Conservation (phyloP, 2,888 invertebrate genomes). For the Sylvicola fuscatus region DNA sequence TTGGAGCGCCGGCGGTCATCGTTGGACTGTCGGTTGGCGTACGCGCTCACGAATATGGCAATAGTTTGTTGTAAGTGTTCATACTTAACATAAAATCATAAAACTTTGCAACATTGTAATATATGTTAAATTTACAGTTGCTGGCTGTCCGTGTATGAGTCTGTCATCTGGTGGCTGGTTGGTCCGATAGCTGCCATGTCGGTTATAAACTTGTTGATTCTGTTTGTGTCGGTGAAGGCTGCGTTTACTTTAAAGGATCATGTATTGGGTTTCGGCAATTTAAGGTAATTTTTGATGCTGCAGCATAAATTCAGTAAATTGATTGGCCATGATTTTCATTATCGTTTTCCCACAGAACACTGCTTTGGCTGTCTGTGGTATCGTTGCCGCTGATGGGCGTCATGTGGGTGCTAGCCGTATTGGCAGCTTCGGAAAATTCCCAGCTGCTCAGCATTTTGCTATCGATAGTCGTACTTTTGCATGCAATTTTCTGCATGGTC, state of each 20-base stretch:
- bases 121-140: conserved; percentile 38
- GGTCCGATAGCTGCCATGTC: conserved; percentile 72
- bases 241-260: conserved; percentile 82
- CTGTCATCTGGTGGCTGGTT: conserved; percentile 88
- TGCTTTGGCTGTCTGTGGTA: conserved; percentile 72
- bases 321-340: background rate
- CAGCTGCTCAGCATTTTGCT: conserved; percentile 55
- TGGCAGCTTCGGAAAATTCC: conserved; percentile 53
- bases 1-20: conserved; percentile 77
- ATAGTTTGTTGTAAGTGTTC: conserved; percentile 68
- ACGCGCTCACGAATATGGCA: conserved; percentile 86
- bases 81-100: background rate
- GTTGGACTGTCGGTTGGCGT: conserved; percentile 84
- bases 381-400: conserved; percentile 66
- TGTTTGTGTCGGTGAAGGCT: conserved; percentile 71
- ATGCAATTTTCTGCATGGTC: conserved; percentile 64
- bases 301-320: background rate
- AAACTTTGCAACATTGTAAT: background rate
- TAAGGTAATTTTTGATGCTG: conserved; percentile 29
- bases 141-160: conserved; percentile 86
- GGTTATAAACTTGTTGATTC: conserved; percentile 52
- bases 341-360: conserved; percentile 48
- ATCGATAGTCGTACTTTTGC: conserved; percentile 52
- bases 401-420: conserved; percentile 69
- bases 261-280: conserved; percentile 67